Evolutionary conservation across 1,140 invertebrate species (phyloP), one percentile per base, ranked within the genome.

Genomic region (Papilio machaon): DNA sequence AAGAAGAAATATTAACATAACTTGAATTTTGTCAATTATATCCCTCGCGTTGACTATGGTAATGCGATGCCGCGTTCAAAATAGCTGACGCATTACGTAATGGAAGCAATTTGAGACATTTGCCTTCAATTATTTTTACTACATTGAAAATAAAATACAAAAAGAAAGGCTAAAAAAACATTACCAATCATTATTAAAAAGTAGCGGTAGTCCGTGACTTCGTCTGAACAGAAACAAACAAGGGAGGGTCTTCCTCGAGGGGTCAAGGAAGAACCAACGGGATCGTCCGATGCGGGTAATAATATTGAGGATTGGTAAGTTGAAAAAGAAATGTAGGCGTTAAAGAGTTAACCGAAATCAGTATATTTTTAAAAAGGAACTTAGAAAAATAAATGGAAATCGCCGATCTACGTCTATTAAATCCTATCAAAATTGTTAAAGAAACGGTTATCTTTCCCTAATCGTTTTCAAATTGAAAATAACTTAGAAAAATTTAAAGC

Each of bases 401-500:
- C 38, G 3, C 38, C 7, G 38, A 3, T 43, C 38, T 7, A 43
- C 38, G 2, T 30, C 23, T 30, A 30, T 30, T 30, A 30, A 30
- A 30, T 30, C 23, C 23, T 30, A 30, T 43, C 4, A 43, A 43
- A 43, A 2, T 0, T 0, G 38, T 43, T 43, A 17, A 54, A 17
- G 52, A 17, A 54, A 54, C n/a, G 13, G 52, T 17, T 54, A 17
- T 23, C 8, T 64, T 64, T 13, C 23, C 23, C 23, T 30, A 30
- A 30, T 30, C 23, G 23, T 0, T 10, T 64, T 64, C 60, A 3
- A 64, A 64, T 64, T 64, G 60, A 19, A 64, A 30, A 64, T 64
- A 30, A 64, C 9, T 64, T 64, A 64, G 19, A 64, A 64, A 64
- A 30, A 64, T 64, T 64, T 64, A 64, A 64, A 64, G 60, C 60